Evolutionary conservation across 2,888 invertebrate species (phyloP).

Genomic region (Papilio elwesi): DNA sequence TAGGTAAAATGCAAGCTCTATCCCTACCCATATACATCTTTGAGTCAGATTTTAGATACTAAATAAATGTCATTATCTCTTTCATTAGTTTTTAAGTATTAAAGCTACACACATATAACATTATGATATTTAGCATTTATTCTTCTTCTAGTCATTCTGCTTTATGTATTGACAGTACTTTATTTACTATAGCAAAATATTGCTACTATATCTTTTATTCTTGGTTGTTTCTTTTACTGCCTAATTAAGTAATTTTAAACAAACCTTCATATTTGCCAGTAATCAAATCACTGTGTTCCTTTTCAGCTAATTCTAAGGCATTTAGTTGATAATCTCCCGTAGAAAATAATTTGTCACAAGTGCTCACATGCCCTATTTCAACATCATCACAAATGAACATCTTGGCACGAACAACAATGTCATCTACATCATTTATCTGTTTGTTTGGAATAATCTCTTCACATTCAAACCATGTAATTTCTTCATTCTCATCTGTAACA

Average conservation of each 20-base stretch:
- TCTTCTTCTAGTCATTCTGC: no score
- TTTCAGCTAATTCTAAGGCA: slow-evolving; percentile 82
- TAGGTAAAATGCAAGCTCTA: no score
- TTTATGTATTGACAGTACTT: no score
- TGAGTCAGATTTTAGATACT: no score
- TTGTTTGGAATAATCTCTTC: slow-evolving; percentile 62
- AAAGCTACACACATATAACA: no score
- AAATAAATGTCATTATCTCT: no score
- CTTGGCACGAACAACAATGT: slow-evolving; percentile 64
- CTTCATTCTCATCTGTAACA: slow-evolving; percentile 42
- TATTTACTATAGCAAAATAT: no score
- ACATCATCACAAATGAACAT: slow-evolving; percentile 73
- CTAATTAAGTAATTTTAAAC: slow-evolving; percentile 31
- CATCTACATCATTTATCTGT: slow-evolving; percentile 61
- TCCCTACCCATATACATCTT: no score
- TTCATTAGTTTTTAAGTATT: no score
- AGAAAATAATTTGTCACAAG: slow-evolving; percentile 58
- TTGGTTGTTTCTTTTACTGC: no score
- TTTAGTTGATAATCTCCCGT: slow-evolving; percentile 59
- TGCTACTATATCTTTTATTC: no score
- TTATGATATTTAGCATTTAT: no score
- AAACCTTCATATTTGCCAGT: slow-evolving; percentile 92
- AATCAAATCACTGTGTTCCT: slow-evolving; percentile 89
- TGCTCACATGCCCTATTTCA: slow-evolving; percentile 76
- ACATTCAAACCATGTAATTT: slow-evolving; percentile 64